Percentiles rank a stretch among this genome's conserved stretches.
Evolutionary conservation across 2,113 vertebrate species (phyloP).

Genomic region (Paradoxurus hermaphroditus): DNA sequence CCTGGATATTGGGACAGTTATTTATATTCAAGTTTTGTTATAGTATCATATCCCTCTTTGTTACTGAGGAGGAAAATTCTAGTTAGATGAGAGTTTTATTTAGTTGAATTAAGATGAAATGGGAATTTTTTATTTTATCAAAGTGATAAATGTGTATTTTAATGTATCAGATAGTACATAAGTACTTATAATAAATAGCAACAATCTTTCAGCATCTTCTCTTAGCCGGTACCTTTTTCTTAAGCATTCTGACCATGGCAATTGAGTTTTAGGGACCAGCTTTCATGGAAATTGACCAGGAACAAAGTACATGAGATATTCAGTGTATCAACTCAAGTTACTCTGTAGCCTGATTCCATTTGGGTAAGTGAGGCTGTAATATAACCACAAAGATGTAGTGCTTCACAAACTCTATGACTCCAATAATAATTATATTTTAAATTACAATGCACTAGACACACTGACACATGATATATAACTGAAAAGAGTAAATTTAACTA

Average conservation of each 20-base stretch:
- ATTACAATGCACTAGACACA: neutral
- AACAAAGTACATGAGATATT: neutral
- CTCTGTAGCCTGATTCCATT: neutral
- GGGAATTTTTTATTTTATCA: neutral
- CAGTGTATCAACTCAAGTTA: neutral
- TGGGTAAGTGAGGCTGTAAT: neutral
- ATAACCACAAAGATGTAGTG: neutral
- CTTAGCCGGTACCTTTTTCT: neutral
- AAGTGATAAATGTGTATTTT: neutral
- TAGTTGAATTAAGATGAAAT: slow-evolving; percentile 24
- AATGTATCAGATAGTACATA: neutral
- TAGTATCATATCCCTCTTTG: neutral
- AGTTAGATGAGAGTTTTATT: neutral
- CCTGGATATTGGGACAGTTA: neutral
- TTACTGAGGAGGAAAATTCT: neutral
- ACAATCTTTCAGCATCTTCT: neutral
- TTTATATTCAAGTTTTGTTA: neutral
- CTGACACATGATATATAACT: neutral
- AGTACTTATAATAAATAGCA: neutral
- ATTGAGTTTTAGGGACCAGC: neutral
- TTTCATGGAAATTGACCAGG: neutral
- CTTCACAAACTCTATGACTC: neutral
- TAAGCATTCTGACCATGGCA: neutral
- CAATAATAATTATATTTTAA: neutral
- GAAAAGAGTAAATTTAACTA: slow-evolving; percentile 15